A percentile compares a stretch with the other conserved stretches of the same genome.
These are phyloP conservation scores for Drosophila fungiperda DNA, from an alignment of 2,888 invertebrate genomes.

Conservation along the genomic window DNA sequence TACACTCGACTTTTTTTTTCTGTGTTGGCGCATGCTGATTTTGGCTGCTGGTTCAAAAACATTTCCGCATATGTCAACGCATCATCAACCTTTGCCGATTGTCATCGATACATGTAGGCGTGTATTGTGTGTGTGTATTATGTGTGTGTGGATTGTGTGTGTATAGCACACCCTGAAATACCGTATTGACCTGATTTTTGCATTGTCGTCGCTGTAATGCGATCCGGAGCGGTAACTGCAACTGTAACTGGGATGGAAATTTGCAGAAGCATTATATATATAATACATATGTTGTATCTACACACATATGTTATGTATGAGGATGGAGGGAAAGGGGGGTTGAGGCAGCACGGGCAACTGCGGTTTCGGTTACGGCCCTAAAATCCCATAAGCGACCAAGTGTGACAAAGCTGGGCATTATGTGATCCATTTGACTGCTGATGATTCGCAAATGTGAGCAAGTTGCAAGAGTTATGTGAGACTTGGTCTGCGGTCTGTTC, in stretches of 20 bases:
- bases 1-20: neutral
- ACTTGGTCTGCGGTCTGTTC: slow-evolving; percentile 17
- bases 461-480: slow-evolving; percentile 25
- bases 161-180: slow-evolving; percentile 64
- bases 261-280: slow-evolving; percentile 26
- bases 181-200: slow-evolving; percentile 80
- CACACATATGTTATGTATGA: slow-evolving; percentile 1
- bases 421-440: slow-evolving; percentile 52
- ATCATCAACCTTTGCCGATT: slow-evolving; percentile 52
- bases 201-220: slow-evolving; percentile 56
- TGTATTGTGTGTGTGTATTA: neutral
- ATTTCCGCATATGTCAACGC: slow-evolving; percentile 52
- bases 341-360: slow-evolving; percentile 18
- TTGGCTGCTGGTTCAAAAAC: slow-evolving; percentile 24
- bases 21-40: slow-evolving; percentile 12
- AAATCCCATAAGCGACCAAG: slow-evolving; percentile 66
- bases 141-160: slow-evolving; percentile 6
- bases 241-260: slow-evolving; percentile 22
- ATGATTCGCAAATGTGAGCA: slow-evolving; percentile 49
- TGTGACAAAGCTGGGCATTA: slow-evolving; percentile 77
- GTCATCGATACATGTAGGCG: slow-evolving; percentile 52
- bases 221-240: slow-evolving; percentile 37
- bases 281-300: slow-evolving; percentile 2
- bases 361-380: slow-evolving; percentile 38
- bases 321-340: neutral